Conservation (phyloP, 1,140 invertebrate species). For the Dufourea novaeangliae region DNA sequence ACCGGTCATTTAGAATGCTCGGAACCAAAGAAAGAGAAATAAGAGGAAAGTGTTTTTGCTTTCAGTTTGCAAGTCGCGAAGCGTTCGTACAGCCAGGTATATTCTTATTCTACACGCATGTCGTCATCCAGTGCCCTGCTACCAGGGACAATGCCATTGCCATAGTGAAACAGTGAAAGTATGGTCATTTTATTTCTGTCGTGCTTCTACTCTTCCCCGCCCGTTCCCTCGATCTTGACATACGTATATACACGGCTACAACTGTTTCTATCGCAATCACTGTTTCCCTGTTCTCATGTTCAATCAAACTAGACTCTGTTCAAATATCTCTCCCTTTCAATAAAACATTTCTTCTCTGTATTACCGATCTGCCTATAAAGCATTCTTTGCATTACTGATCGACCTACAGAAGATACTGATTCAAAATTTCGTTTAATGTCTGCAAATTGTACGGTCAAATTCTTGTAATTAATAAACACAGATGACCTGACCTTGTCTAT, state of each 20-base stretch:
- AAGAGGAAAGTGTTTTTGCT: slow-evolving; percentile 61
- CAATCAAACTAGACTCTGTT: background rate
- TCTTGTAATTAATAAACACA: no score
- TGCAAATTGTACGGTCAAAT: no score
- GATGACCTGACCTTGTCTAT: no score
- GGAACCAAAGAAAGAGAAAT: slow-evolving; percentile 22
- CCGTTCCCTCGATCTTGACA: slow-evolving; percentile 35
- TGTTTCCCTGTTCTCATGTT: background rate
- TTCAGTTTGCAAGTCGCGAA: slow-evolving; percentile 45
- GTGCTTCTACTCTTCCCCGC: slow-evolving; percentile 52
- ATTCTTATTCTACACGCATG: slow-evolving; percentile 72
- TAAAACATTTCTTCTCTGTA: background rate
- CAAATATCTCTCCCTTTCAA: background rate
- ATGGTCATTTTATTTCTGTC: slow-evolving; percentile 75
- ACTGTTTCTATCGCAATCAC: slow-evolving; percentile 33
- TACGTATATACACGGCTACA: slow-evolving; percentile 5
- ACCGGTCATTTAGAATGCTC: background rate
- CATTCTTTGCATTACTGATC: no score
- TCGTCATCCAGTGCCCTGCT: slow-evolving; percentile 66
- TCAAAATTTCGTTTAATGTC: no score
- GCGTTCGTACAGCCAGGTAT: slow-evolving; percentile 39
- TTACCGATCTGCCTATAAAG: no score
- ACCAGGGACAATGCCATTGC: slow-evolving; percentile 80
- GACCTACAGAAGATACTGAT: no score
- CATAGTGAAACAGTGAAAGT: slow-evolving; percentile 81